Conservation (phyloP, 1,140 invertebrate genomes). For the Homarus americanus region DNA sequence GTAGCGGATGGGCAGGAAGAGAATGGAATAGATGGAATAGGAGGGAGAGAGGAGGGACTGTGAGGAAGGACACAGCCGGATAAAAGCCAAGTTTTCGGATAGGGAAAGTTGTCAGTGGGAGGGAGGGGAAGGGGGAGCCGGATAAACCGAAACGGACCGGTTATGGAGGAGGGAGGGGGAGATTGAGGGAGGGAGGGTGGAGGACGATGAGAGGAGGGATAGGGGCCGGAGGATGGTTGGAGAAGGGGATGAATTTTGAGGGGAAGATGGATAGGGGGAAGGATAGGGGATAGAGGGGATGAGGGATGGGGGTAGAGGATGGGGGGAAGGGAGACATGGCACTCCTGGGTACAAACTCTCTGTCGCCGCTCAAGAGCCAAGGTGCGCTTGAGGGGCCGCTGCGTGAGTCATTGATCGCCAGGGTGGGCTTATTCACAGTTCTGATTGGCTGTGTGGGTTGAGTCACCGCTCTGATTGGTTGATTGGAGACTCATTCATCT, state of each 20-base stretch:
- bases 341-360: slow-evolving; percentile 43
- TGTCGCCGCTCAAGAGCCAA: slow-evolving; percentile 30
- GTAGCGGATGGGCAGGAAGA: background rate
- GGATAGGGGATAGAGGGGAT: no score
- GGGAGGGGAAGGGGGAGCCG: no score
- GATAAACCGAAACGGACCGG: no score
- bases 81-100: no score
- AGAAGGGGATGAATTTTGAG: no score
- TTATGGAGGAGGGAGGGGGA: no score
- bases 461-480: slow-evolving; percentile 20
- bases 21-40: background rate
- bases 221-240: background rate
- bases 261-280: background rate
- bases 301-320: background rate
- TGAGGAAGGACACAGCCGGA: no score
- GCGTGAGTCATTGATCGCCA: slow-evolving; percentile 49
- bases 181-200: no score
- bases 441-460: slow-evolving; percentile 4
- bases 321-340: background rate
- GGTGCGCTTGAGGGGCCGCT: slow-evolving; percentile 36
- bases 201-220: background rate
- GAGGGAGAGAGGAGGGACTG: background rate
- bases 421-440: slow-evolving; percentile 16
- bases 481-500: background rate
- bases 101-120: no score